These are phyloP conservation scores for Amorpha juglandis DNA, from an alignment of 2,888 invertebrate genomes.

Conservation along the genomic window DNA sequence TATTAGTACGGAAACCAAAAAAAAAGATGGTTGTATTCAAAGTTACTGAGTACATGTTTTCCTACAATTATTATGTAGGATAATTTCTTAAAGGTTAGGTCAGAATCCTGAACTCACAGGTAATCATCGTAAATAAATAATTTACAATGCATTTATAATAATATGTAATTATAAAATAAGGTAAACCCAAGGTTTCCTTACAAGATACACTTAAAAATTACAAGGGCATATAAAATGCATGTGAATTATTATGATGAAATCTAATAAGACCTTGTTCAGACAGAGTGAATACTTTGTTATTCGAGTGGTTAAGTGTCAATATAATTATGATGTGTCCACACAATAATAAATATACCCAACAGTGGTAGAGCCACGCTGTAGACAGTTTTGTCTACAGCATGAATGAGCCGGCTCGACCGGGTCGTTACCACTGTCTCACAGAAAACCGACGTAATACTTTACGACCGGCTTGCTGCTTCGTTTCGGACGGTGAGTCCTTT, in stretches of 20 bases:
- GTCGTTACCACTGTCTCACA: too few relatives aligned
- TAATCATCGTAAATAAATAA: constrained; percentile 1
- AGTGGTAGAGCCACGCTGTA: too few relatives aligned
- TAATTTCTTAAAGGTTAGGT: not conserved
- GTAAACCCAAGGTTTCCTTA: constrained; percentile 5
- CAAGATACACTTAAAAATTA: constrained; percentile 4
- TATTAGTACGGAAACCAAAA: too few relatives aligned
- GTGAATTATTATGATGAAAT: constrained; percentile 27
- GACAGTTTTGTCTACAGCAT: too few relatives aligned
- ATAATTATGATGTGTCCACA: too few relatives aligned
- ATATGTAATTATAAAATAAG: not conserved
- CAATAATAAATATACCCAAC: too few relatives aligned
- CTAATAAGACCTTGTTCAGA: not conserved
- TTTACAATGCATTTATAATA: not conserved
- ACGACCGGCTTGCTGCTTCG: too few relatives aligned
- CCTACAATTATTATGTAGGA: not conserved
- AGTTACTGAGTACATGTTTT: not conserved
- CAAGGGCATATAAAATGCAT: constrained; percentile 6
- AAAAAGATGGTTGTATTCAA: too few relatives aligned
- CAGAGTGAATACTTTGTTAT: not conserved
- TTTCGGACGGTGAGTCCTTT: too few relatives aligned
- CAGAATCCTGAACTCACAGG: not conserved
- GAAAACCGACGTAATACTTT: too few relatives aligned
- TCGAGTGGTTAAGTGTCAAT: not conserved
- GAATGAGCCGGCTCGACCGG: too few relatives aligned